A percentile compares a stretch with the other conserved stretches of the same genome.
phyloP scores from a whole-genome alignment of 2,888 invertebrate species.

The Acleris emargana region DNA sequence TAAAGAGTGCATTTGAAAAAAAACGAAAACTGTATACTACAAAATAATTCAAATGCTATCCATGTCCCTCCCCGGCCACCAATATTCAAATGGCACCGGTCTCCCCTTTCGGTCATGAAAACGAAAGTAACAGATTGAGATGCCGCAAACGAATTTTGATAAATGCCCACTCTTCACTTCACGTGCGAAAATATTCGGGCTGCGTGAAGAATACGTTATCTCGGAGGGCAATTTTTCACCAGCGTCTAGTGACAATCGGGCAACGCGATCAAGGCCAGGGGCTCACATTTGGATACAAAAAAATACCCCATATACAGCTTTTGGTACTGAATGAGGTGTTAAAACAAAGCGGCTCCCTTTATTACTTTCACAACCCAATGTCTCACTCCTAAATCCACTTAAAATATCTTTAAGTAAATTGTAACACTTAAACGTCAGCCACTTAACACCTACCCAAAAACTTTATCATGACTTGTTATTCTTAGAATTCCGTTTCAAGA shows the following conservation, averaged over 20 bases:
- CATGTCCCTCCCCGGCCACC: constrained; percentile 9
- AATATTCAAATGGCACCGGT: constrained; percentile 52
- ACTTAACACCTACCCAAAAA: neutral
- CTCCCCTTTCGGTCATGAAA: constrained; percentile 46
- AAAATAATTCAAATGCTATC: constrained; percentile 10
- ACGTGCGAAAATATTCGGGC: constrained; percentile 48
- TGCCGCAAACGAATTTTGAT: constrained; percentile 47
- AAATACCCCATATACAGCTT: too few relatives aligned
- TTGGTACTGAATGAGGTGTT: neutral
- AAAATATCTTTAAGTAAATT: constrained; percentile 4
- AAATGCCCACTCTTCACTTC: constrained; percentile 49
- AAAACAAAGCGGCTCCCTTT: constrained; percentile 2
- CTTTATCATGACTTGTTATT: neutral
- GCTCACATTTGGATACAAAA: too few relatives aligned
- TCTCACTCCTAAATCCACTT: constrained; percentile 10
- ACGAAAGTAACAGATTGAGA: constrained; percentile 32
- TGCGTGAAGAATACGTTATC: constrained; percentile 43
- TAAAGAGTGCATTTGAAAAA: too few relatives aligned
- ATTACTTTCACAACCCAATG: constrained; percentile 14
- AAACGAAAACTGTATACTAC: neutral
- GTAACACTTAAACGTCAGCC: neutral
- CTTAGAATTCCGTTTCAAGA: constrained; percentile 1
- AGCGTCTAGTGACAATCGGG: neutral
- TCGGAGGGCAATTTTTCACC: constrained; percentile 27
- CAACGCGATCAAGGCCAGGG: too few relatives aligned